Percentiles rank a stretch among this genome's conserved stretches.
These are phyloP conservation scores for Metellina segmentata DNA, from an alignment of 2,888 invertebrate genomes.

Conservation along the genomic window DNA sequence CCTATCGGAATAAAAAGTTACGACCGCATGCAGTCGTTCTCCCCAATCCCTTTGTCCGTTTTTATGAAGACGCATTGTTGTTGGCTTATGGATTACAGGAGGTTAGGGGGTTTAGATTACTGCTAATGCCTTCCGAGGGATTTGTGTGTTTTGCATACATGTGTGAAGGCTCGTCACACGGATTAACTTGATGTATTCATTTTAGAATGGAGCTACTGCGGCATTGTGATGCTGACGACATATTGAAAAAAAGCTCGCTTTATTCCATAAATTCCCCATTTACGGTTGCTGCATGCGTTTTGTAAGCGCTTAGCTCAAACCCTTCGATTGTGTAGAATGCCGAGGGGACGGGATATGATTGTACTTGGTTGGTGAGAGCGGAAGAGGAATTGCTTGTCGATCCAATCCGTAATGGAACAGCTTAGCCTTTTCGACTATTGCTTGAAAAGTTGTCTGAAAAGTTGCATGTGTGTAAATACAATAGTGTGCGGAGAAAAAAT, in stretches of 20 bases:
- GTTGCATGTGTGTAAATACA: too few relatives aligned
- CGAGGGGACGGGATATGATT: too few relatives aligned
- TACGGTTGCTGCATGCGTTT: neutral
- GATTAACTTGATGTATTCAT: conserved; percentile 35
- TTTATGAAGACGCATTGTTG: conserved; percentile 62
- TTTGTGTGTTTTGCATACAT: conserved; percentile 53
- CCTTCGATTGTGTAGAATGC: too few relatives aligned
- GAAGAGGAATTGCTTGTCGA: too few relatives aligned
- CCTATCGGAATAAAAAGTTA: neutral
- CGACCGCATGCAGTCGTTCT: neutral
- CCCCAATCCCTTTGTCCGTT: conserved; percentile 26
- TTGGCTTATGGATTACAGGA: conserved; percentile 41
- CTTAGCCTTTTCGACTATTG: too few relatives aligned
- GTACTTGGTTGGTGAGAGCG: too few relatives aligned
- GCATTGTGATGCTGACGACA: neutral
- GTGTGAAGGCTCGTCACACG: conserved; percentile 7
- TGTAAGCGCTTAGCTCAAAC: too few relatives aligned
- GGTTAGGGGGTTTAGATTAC: conserved; percentile 24
- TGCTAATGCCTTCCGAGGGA: conserved; percentile 31
- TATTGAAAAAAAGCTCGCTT: neutral
- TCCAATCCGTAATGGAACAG: too few relatives aligned
- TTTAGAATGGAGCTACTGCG: neutral
- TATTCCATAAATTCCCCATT: neutral
- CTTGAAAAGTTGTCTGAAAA: too few relatives aligned
- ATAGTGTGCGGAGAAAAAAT: too few relatives aligned